These are phyloP conservation scores for Latrodectus hesperus DNA, from an alignment of 2,888 invertebrate species.

Conservation along the genomic window DNA sequence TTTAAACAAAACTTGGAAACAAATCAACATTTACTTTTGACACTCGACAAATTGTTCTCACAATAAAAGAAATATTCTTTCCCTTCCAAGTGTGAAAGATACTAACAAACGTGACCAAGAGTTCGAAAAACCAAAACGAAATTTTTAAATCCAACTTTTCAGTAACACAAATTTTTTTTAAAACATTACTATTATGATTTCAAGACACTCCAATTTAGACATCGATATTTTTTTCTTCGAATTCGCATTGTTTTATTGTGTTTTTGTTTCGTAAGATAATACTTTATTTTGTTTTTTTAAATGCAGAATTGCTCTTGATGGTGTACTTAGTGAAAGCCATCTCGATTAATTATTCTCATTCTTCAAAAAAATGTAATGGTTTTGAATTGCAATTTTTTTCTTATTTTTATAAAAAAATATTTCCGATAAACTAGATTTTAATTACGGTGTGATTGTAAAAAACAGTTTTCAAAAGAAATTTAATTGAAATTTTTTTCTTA, in stretches of 20 bases:
- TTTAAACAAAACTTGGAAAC: slow-evolving; percentile 61
- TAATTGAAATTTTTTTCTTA: too few species aligned
- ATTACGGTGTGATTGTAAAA: too few species aligned
- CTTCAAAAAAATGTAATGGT: too few species aligned
- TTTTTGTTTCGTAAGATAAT: not conserved
- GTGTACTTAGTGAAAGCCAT: too few species aligned
- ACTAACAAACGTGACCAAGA: slow-evolving; percentile 60
- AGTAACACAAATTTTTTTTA: slow-evolving; percentile 5
- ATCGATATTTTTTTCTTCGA: not conserved
- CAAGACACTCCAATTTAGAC: slow-evolving; percentile 7
- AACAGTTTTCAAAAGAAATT: too few species aligned
- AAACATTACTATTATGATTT: slow-evolving; percentile 22
- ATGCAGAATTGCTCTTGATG: too few species aligned
- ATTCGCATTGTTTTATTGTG: not conserved
- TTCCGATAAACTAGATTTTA: too few species aligned
- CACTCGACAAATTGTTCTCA: slow-evolving; percentile 56
- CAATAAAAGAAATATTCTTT: slow-evolving; percentile 16
- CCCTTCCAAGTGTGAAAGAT: slow-evolving; percentile 38
- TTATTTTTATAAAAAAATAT: too few species aligned
- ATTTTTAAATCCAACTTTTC: slow-evolving; percentile 20
- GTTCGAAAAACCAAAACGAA: slow-evolving; percentile 31
- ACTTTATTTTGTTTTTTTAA: too few species aligned
- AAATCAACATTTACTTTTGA: slow-evolving; percentile 65
- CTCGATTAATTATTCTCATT: too few species aligned
- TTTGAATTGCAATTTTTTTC: too few species aligned